Conservation (phyloP, 2,113 vertebrate genomes). For the Perca flavescens region DNA sequence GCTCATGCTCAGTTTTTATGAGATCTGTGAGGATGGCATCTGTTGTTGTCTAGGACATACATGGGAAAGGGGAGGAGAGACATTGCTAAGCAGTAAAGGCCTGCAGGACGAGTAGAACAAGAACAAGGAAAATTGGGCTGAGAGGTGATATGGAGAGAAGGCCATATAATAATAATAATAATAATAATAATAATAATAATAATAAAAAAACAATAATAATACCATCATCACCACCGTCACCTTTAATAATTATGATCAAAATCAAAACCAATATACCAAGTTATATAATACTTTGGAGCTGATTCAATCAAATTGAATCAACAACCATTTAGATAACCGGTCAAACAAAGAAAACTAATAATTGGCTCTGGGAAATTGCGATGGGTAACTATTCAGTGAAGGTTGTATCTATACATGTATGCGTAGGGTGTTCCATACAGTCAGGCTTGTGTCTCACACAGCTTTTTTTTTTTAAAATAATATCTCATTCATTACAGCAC, state of each 20-base stretch:
- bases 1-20: neutral
- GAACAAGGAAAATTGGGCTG: neutral
- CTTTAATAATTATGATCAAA: neutral
- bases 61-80: neutral
- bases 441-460: neutral
- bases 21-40: neutral
- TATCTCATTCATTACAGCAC: neutral
- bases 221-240: neutral
- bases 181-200: neutral
- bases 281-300: neutral
- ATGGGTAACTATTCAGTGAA: neutral
- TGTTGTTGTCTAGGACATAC: neutral
- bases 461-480: neutral
- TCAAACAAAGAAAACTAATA: neutral
- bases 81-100: neutral
- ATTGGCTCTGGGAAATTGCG: neutral
- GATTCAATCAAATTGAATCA: neutral
- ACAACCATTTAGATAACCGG: neutral
- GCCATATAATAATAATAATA: neutral
- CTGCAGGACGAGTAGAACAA: neutral
- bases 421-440: neutral
- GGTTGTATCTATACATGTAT: neutral
- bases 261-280: neutral
- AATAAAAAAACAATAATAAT: neutral
- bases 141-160: neutral